phyloP scores from a whole-genome alignment of 2,888 invertebrate species.

The Conops quadrifasciatus region DNA sequence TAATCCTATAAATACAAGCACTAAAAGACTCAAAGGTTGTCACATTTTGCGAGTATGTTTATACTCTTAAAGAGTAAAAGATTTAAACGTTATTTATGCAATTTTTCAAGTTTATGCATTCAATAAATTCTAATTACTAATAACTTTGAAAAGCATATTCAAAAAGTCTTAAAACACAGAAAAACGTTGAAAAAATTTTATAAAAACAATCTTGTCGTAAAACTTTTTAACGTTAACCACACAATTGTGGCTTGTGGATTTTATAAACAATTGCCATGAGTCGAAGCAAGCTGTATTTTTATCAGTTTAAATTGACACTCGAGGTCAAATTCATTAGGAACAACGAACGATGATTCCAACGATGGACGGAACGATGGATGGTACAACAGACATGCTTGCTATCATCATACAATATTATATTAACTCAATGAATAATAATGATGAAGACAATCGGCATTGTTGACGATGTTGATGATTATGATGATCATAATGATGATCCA shows the following conservation, averaged over 20 bases:
- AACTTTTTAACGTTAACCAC: not conserved
- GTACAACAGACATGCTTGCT: not conserved
- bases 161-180: too few species aligned
- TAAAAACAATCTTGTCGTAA: too few species aligned
- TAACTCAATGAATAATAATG: too few species aligned
- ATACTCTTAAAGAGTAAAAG: too few species aligned
- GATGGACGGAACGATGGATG: slow-evolving; percentile 7
- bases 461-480: too few species aligned
- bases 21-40: too few species aligned
- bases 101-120: not conserved
- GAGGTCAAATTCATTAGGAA: slow-evolving; percentile 62
- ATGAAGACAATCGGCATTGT: too few species aligned
- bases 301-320: slow-evolving; percentile 63
- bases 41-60: too few species aligned
- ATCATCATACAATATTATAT: slow-evolving; percentile 30
- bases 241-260: not conserved
- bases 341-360: slow-evolving; percentile 34
- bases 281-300: slow-evolving; percentile 45
- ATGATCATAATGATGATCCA: too few species aligned
- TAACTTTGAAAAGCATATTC: too few species aligned
- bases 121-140: not conserved
- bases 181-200: not conserved
- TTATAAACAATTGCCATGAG: not conserved
- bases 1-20: too few species aligned
- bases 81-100: too few species aligned